Percentiles rank a stretch among this genome's conserved stretches.
Evolutionary conservation across 1,140 invertebrate genomes (phyloP).

Genomic region (Lethrus apterus): DNA sequence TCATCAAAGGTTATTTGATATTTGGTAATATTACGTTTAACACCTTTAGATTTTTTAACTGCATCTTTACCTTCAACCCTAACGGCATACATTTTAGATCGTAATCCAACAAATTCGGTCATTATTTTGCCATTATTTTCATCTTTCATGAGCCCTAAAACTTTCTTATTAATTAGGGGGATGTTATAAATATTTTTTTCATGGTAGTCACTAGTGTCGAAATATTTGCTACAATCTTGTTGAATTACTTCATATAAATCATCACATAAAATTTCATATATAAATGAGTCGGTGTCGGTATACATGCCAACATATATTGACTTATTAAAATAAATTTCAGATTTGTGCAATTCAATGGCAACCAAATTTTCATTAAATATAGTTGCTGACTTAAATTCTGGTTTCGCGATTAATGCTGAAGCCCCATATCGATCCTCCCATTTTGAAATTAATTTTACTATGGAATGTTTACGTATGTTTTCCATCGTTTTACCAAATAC

Average conservation of each 20-base stretch:
- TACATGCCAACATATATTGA: conserved; percentile 36
- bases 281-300: conserved; percentile 43
- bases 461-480: conserved; percentile 32
- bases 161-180: conserved; percentile 2
- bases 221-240: conserved; percentile 9
- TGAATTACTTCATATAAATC: conserved; percentile 39
- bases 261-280: conserved; percentile 37
- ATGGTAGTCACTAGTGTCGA: neutral
- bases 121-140: neutral
- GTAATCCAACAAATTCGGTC: conserved; percentile 1
- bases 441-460: conserved; percentile 18
- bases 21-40: conserved; percentile 3
- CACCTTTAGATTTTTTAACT: conserved; percentile 17
- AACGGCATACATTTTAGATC: conserved; percentile 3
- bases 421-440: conserved; percentile 22
- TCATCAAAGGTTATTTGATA: conserved; percentile 25
- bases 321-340: conserved; percentile 34
- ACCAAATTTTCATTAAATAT: conserved; percentile 38
- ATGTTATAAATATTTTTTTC: neutral
- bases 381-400: conserved; percentile 22
- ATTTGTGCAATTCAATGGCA: conserved; percentile 33
- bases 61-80: neutral
- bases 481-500: conserved; percentile 45
- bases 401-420: conserved; percentile 20
- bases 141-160: conserved; percentile 6